Evolutionary conservation across 2,113 vertebrate species (phyloP), one percentile per base, ranked within the genome.

Genomic region (Serilophus lunatus): DNA sequence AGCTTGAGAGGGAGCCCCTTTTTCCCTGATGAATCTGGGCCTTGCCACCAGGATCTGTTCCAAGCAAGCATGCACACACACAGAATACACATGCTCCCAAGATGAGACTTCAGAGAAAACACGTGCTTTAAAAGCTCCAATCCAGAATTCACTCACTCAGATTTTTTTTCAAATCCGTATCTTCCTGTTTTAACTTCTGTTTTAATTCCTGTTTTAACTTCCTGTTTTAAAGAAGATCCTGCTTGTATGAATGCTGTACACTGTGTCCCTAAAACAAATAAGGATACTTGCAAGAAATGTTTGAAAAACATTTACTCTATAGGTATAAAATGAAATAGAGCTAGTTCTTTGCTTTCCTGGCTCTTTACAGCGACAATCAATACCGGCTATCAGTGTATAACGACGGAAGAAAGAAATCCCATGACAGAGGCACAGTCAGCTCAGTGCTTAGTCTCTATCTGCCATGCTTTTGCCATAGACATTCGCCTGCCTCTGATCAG

Each of bases 41-140:
- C 15, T 22, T 49, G 17, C 8, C 31, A 18, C 28, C 6, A 1
- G 4, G 9, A 12, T 42, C 31, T 1, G 0, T 72, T 68, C 49
- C 24, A 68, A 64, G 53, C 20, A 47, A 74, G 17, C 31, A 25
- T 18, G 3, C 49, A 20, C 12, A 26, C 31, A 38, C 13, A 22
- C 1, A 15, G 35, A 26, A 49, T 26, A 42, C 28, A 51, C 14
- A 29, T 2, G 0, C 24, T 61, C 28, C n/a, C 18, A 71, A 7
- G 3, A 56, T 18, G 5, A 79, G 20, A 28, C 16, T 72, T 82
- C 49, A 50, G 35, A 49, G 70, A 64, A 89, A 79, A 56, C 2
- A 12, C 26, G 10, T 31, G 5, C 35, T 82, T 65, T 87, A 70
- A 71, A 72, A 66, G 7, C 8, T 23, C 15, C 12, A 10, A 1